Evolutionary conservation across 2,797 vertebrate species (phyloP).

Genomic region (Ispidina picta): DNA sequence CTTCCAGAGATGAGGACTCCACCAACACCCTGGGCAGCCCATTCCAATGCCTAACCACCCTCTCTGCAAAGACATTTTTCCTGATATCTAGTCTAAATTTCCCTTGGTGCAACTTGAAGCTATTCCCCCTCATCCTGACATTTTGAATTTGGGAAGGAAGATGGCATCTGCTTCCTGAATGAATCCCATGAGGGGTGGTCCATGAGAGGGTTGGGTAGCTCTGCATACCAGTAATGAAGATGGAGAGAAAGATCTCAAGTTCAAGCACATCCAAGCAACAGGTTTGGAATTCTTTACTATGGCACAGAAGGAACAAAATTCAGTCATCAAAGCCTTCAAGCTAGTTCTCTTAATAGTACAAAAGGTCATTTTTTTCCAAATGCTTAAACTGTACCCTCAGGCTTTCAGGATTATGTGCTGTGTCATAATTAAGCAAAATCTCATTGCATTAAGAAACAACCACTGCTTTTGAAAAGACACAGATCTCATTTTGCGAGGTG

Average conservation of each 20-base stretch:
- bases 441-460: neutral
- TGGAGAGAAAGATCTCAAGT: neutral
- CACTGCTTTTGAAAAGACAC: neutral
- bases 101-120: too few species aligned
- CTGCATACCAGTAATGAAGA: neutral
- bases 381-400: neutral
- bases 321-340: neutral
- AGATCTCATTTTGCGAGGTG: neutral
- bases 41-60: too few species aligned
- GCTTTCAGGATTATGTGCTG: neutral
- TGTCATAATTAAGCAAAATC: neutral
- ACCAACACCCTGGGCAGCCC: too few species aligned
- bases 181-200: accelerated
- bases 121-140: too few species aligned
- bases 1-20: too few species aligned
- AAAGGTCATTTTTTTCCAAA: slow-evolving; percentile 24
- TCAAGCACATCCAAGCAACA: neutral
- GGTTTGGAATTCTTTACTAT: neutral
- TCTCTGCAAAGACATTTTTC: too few species aligned
- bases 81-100: too few species aligned
- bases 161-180: neutral
- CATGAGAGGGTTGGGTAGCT: neutral
- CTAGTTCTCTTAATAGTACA: neutral
- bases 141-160: neutral
- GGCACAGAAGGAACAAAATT: neutral